A percentile compares a stretch with the other conserved stretches of the same genome.
These are phyloP conservation scores for Pachyuromys duprasi DNA, from an alignment of 2,797 vertebrate genomes.

Conservation along the genomic window DNA sequence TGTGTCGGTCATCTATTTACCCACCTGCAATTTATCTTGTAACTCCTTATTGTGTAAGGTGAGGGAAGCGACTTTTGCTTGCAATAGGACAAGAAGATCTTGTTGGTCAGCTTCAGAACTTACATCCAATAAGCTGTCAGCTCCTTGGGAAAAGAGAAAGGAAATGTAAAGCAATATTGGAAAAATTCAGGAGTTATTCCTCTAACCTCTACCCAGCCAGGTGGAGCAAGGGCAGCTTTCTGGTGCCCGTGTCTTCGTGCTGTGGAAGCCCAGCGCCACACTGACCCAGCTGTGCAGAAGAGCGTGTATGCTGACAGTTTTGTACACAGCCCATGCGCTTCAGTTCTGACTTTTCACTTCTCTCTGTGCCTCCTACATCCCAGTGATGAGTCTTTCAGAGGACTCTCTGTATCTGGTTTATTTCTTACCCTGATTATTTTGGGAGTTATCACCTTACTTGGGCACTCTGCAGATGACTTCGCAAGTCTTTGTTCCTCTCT, in stretches of 20 bases:
- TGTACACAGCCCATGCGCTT: background rate
- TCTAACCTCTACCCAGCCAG: background rate
- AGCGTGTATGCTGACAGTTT: background rate
- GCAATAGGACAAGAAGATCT: slow-evolving; percentile 91
- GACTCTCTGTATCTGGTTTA: background rate
- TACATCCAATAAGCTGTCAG: slow-evolving; percentile 87
- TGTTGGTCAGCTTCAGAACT: slow-evolving; percentile 90
- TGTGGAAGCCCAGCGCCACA: background rate
- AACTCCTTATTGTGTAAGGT: slow-evolving; percentile 96
- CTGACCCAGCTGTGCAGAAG: no score
- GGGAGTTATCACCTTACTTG: background rate
- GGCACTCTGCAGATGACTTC: background rate
- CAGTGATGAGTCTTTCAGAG: slow-evolving; percentile 36
- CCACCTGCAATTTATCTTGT: slow-evolving; percentile 93
- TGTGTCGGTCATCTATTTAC: background rate
- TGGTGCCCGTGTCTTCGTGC: background rate
- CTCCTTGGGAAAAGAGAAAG: slow-evolving; percentile 80
- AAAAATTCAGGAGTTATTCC: background rate
- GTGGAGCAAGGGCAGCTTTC: background rate
- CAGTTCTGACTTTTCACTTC: background rate
- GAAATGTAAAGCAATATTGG: background rate
- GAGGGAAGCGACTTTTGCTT: slow-evolving; percentile 94
- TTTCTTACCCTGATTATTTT: background rate
- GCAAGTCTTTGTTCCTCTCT: background rate
- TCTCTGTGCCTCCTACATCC: background rate